Evolutionary conservation across 2,888 invertebrate genomes (phyloP).

Genomic region (Endomychus coccineus): DNA sequence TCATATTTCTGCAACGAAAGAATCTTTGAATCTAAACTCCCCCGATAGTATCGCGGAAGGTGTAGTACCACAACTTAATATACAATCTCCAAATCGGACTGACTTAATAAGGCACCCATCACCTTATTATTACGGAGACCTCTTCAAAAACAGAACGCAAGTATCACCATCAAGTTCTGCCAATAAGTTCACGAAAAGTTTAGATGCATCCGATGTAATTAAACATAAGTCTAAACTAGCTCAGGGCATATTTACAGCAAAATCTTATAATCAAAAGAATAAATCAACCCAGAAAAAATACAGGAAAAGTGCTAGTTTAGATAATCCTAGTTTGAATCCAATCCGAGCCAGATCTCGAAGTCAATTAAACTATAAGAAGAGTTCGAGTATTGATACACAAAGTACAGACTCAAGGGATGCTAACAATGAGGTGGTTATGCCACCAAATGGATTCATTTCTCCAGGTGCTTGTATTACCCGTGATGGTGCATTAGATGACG

Average conservation of each 20-base stretch:
- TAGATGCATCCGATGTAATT: conserved; percentile 38
- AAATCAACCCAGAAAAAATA: conserved; percentile 29
- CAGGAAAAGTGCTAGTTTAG: conserved; percentile 35
- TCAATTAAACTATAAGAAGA: conserved; percentile 54
- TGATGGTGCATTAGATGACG: conserved; percentile 52
- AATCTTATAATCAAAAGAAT: conserved; percentile 22
- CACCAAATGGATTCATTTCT: conserved; percentile 62
- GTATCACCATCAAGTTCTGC: conserved; percentile 22
- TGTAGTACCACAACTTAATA: conserved; percentile 37
- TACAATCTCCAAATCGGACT: conserved; percentile 49
- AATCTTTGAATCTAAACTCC: conserved; percentile 56
- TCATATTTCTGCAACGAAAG: conserved; percentile 28
- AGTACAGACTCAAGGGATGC: conserved; percentile 59
- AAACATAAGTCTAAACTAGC: conserved; percentile 14
- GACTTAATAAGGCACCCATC: conserved; percentile 64
- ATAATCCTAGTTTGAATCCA: conserved; percentile 27
- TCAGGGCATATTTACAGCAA: conserved; percentile 20
- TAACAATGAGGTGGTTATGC: conserved; percentile 53
- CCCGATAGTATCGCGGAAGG: conserved; percentile 60
- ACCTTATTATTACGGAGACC: conserved; percentile 76
- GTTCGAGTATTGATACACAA: conserved; percentile 67
- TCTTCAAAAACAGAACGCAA: conserved; percentile 49
- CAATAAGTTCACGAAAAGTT: conserved; percentile 32
- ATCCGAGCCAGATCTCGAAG: conserved; percentile 40
- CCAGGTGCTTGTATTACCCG: conserved; percentile 65